Base-by-base conservation (phyloP, 2,113 vertebrate genomes). In the Hippocampus guttulatus region DNA sequence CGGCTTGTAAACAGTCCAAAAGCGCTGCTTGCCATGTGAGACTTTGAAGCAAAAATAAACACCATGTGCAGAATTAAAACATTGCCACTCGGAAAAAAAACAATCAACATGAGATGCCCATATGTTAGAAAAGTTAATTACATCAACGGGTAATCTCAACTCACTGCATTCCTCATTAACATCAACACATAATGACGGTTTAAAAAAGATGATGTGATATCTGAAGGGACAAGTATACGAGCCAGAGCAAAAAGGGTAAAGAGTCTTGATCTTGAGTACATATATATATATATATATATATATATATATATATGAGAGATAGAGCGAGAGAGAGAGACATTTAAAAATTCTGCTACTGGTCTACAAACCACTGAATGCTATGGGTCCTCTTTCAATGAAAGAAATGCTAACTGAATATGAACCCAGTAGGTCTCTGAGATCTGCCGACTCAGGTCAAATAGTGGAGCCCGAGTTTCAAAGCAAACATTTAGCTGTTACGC, bases 1-100 rank as follows among this genome's bases (percentile, higher is more conserved):
- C 47, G 61, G 61, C 52, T 66, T 60, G 81, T 70, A 85, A 87
- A 88, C 74, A 87, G 71, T 68, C 51, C 54, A 47, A 67, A 77
- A 85, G 77, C 58, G 3, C 62, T 60, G 66, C 38, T 54, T 23
- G 71, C 41, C 30, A 68, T 25, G 4, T 43, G 27, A 66, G 67
- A 58, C 77, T 85, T 83, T 82, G 72, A 84, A 79, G 79, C 45
- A 65, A 75, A 45, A 79, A 75, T 67, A 75, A 85, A 83, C 70
- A 69, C 9, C n/a, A 57, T 2, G 33, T 30, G 18, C 10, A 15
- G 66, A 75, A 47, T 25, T 45, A 49, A 51, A 66, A 11, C 21
- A 67, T 71, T 43, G 51, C 68, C 52, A 23, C 74, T 69, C 41
- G 14, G 25, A n/a, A 58, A 20, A 63, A 76, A 68, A 65, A 65